Conservation (phyloP, 2,797 vertebrate genomes). For the Rousettus madagascariensis region DNA sequence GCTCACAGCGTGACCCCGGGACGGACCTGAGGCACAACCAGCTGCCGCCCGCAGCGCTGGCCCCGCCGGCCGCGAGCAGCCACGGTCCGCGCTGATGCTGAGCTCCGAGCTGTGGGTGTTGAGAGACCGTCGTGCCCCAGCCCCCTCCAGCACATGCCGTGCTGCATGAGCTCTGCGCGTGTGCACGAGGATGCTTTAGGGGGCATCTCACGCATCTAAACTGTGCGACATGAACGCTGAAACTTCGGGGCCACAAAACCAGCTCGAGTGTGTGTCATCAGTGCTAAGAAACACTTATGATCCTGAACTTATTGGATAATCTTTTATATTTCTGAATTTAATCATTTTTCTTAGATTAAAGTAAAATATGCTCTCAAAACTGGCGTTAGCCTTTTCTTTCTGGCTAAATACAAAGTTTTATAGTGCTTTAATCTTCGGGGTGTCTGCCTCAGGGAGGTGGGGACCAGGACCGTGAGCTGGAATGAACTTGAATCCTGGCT, state of each 20-base stretch:
- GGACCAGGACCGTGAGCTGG: fast-evolving
- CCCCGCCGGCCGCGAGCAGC: neutral
- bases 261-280: conserved; percentile 40
- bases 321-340: conserved; percentile 83
- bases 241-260: conserved; percentile 49
- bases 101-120: neutral
- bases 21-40: neutral
- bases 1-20: conserved; percentile 36
- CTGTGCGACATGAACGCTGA: neutral
- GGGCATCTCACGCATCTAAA: neutral
- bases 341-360: conserved; percentile 83
- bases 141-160: neutral
- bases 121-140: neutral
- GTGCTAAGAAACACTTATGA: conserved; percentile 40
- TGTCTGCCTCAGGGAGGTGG: fast-evolving
- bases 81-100: neutral
- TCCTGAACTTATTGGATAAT: conserved; percentile 73
- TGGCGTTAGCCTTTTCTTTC: conserved; percentile 36
- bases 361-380: conserved; percentile 73
- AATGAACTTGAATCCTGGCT: fast-evolving
- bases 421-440: fast-evolving
- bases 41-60: conserved; percentile 21
- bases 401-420: fast-evolving
- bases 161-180: neutral
- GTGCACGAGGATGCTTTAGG: neutral